Base-by-base conservation (phyloP, 2,888 invertebrate genomes). In the Stenchaetothrips biformis region DNA sequence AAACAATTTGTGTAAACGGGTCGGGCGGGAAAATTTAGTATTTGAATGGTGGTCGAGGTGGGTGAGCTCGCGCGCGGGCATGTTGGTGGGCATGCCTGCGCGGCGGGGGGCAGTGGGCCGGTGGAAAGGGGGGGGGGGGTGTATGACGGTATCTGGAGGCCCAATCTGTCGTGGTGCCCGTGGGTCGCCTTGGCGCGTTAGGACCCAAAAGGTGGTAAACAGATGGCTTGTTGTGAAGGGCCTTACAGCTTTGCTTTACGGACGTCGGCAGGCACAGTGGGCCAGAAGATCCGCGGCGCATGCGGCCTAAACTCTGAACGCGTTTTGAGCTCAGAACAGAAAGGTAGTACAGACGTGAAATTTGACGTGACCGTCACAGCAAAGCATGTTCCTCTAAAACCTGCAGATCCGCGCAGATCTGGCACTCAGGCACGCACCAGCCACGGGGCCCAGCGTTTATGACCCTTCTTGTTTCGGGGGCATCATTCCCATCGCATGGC, bases 151-250 rank as follows among this genome's bases (percentile, higher is more conserved):
- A 53, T 53, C 53, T 18, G 53, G 53, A 53, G 16, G 16, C 59
- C 13, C 59, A 59, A 59, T 59, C 59, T 59, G 59, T 59, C 59
- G 59, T 59, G 18, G 4, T 13, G 6, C 18, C 59, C 59, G 16
- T 59, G 59, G 16, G 18, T 18, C 59, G 18, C 59, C 16, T 7
- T 6, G 6, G 59, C 59, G 59, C 8, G 59, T 16, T 18, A 53
- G 53, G 53, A 1, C 67, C 21, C 67, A 74, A 21, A 74, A 74
- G 67, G 67, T 74, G 25, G 67, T 74, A 74, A 74, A 25, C 67
- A 74, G 67, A 74, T 74, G n/a, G 67, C 25, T n/a, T 74, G 67
- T 74, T 59, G 59, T 37, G 37, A 37, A 37, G 37, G 37, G 37
- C 37, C 37, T 2, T 4, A 37, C 37, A 4, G 37, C 1, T n/a